Conservation (phyloP, 2,113 vertebrate species). For the Carettochelys insculpta region DNA sequence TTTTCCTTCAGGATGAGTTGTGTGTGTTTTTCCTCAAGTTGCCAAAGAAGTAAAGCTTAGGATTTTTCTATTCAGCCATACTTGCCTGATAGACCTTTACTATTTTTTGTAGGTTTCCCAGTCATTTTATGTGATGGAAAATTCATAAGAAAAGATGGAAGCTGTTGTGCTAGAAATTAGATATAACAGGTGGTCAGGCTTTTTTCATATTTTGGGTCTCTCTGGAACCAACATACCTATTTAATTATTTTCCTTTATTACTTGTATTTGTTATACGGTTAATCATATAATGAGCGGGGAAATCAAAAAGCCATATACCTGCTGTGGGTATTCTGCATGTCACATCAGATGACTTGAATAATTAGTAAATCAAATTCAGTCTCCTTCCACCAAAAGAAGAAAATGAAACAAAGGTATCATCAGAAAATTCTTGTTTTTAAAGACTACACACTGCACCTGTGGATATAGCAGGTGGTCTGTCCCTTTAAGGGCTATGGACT, state of each 20-base stretch:
- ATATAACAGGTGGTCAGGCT: neutral
- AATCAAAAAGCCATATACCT: neutral
- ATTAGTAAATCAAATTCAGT: neutral
- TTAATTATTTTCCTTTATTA: neutral
- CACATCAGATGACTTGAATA: neutral
- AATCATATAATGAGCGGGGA: neutral
- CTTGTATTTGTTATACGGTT: neutral
- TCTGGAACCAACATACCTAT: neutral
- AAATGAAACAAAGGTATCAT: neutral
- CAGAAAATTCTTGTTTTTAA: neutral
- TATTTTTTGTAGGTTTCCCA: neutral
- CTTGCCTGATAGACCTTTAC: neutral
- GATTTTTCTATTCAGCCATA: neutral
- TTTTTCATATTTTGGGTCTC: neutral
- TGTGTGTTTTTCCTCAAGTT: neutral
- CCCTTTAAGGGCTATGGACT: no score
- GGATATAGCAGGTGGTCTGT: no score
- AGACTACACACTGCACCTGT: neutral
- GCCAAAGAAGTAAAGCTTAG: neutral
- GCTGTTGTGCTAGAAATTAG: neutral
- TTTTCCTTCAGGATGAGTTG: neutral
- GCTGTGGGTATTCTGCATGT: neutral
- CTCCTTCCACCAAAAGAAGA: neutral
- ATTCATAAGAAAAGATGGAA: neutral
- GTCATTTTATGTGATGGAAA: neutral